Base-by-base conservation (phyloP, 2,888 invertebrate species). In the Antheraea assamensis region DNA sequence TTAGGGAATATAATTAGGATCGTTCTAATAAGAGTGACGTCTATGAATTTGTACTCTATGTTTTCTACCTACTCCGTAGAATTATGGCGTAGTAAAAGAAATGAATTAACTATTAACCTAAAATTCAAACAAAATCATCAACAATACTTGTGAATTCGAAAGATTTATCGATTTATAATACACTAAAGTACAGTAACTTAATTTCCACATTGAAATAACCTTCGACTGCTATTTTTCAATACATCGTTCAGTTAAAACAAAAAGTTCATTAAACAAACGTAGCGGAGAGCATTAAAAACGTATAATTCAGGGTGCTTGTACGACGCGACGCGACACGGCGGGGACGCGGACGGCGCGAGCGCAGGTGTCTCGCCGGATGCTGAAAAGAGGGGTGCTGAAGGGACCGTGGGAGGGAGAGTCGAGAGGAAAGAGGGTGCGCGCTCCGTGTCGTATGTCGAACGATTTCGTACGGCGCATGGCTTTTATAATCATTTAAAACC, bases 361-460 rank as follows among this genome's bases (percentile, higher is more conserved):
- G 94, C 94, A 94, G 93, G 94, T 94, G 94, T 90, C 87, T 78
- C 84, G 86, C 92, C 94, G 94, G 94, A 94, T 91, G 85, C 91
- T 92, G 93, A 90, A 93, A 89, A 82, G 78, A 75, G 74, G 80
- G 75, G 75, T 49, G 13, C 49, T 27, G 55, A 73, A 64, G 74
- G 47, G 75, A 73, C 42, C 30, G 64, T 71, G 70, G 76, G 75
- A 72, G 76, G 74, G 74, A 64, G 74, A 76, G 76, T 75, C 74
- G 77, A 75, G 75, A 76, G 77, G 77, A 83, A 81, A 83, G 85
- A 87, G 88, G 87, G 88, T 87, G 84, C 81, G 76, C 78, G 82
- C 81, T 80, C 79, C 74, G 77, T 76, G 76, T 81, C 80, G 79
- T 71, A 77, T 82, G 79, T 80, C 79, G 80, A 77, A 13, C 74